Conservation (phyloP, 1,140 invertebrate species). For the Ceratina australensis region DNA sequence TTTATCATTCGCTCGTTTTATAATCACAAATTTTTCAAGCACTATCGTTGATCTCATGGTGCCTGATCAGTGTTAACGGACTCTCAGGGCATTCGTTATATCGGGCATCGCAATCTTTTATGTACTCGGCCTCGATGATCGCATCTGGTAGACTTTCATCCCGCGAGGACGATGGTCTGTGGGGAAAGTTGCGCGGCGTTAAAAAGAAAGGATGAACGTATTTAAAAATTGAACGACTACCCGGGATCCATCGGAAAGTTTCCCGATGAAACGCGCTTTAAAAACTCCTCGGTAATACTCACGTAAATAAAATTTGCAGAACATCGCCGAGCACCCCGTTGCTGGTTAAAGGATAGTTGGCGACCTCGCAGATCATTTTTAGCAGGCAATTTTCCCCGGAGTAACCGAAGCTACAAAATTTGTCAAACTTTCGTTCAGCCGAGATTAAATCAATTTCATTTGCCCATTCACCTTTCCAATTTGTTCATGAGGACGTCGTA, state of each 20-base stretch:
- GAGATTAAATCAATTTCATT: not conserved
- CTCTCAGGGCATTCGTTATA: constrained; percentile 74
- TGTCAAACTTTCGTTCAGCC: no score
- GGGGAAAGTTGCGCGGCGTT: constrained; percentile 48
- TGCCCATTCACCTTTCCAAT: constrained; percentile 66
- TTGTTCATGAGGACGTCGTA: constrained; percentile 72
- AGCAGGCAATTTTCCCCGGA: constrained; percentile 73
- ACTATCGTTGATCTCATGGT: constrained; percentile 22
- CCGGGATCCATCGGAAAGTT: not conserved
- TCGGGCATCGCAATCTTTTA: constrained; percentile 71
- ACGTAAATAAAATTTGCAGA: constrained; percentile 77
- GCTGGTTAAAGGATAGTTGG: constrained; percentile 68
- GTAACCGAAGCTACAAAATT: constrained; percentile 68
- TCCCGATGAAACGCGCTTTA: not conserved
- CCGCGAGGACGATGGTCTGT: constrained; percentile 76
- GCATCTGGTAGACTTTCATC: constrained; percentile 71
- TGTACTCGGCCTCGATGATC: constrained; percentile 74
- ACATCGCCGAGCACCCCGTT: constrained; percentile 77
- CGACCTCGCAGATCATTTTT: constrained; percentile 75
- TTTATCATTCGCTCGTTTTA: not conserved
- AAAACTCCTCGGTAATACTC: constrained; percentile 48
- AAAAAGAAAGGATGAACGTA: not conserved
- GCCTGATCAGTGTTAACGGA: constrained; percentile 72
- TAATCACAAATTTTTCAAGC: not conserved
- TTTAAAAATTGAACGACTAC: no score